Base-by-base conservation (phyloP, 2,113 vertebrate genomes). In the Semnornis frantzii region DNA sequence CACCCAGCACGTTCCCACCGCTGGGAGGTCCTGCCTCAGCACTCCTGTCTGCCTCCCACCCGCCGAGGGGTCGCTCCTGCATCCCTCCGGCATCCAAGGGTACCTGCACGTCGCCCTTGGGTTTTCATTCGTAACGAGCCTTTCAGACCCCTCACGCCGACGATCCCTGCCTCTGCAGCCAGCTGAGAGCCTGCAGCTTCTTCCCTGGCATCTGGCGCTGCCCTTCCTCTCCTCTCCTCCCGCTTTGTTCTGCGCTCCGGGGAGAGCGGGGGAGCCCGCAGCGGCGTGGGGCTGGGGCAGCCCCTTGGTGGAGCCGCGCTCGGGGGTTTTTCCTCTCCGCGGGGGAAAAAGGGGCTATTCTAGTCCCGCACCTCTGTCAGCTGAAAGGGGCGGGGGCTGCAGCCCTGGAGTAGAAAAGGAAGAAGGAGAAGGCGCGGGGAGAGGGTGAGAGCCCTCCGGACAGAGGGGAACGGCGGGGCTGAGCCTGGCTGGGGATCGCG, bases 321-420 rank as follows among this genome's bases (percentile, higher is more conserved):
- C 39, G n/a, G 8, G 50, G 58, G 3, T 23, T 89, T 66, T 63
- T 54, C 52, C 55, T 46, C 73, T 79, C 25, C 25, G 37, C 1
- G 13, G 31, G 20, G 24, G 34, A 12, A 24, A 62, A 80, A 76
- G 31, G 79, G 85, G 79, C 57, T 42, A 76, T 62, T 88, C 93
- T 63, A 86, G 81, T 88, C 86, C 76, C 34, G 76, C 88, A 92
- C 34, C 79, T 81, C 73, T 76, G 87, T 81, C 92, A 63, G 73
- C 87, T 90, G 92, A 90, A 91, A 39, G 81, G 93, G 93, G 93
- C 78, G 95, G 93, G 91, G 87, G 94, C 87, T 80, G 77, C 64
- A 86, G 83, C 76, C 60, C 52, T 34, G 84, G 59, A 92, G 86
- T 89, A 92, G 93, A 83, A 83, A 93, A 94, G 89, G 83, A 88